phyloP scores from a whole-genome alignment of 2,113 vertebrate species.

The Lagopus muta region DNA sequence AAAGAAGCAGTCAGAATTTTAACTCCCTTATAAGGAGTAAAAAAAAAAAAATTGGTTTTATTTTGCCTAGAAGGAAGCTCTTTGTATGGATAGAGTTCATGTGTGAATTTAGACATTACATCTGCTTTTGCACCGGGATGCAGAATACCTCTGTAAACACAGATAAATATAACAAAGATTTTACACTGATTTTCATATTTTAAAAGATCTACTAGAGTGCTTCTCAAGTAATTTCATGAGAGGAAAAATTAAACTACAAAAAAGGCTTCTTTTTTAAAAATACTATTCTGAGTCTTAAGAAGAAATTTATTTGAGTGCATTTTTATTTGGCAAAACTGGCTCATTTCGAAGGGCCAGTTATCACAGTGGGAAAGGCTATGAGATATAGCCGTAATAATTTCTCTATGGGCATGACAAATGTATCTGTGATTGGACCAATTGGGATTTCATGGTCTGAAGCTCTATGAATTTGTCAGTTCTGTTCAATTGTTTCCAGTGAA shows the following conservation, averaged over 20 bases:
- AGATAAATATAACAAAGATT: not conserved
- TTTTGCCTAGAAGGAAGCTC: not conserved
- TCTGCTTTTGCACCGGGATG: not conserved
- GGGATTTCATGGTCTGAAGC: slow-evolving; percentile 70
- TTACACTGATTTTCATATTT: not conserved
- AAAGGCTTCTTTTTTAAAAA: not conserved
- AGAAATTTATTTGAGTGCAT: not conserved
- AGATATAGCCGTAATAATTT: slow-evolving; percentile 22
- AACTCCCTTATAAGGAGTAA: not conserved
- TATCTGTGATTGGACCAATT: slow-evolving; percentile 50
- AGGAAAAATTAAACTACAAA: slow-evolving; percentile 29
- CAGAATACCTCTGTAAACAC: not conserved
- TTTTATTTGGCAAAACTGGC: slow-evolving; percentile 3
- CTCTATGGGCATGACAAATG: slow-evolving; percentile 49
- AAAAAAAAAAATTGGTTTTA: not conserved
- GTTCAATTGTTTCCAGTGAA: slow-evolving; percentile 66
- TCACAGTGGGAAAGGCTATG: not conserved
- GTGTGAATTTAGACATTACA: not conserved
- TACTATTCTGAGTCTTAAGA: not conserved
- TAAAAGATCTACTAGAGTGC: not conserved
- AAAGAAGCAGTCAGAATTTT: not conserved
- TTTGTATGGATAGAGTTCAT: not conserved
- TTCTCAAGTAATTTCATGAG: slow-evolving; percentile 8
- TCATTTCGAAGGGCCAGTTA: slow-evolving; percentile 8
- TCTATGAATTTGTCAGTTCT: slow-evolving; percentile 67